Conservation (phyloP, 2,888 invertebrate species). For the Tiliacea citrago region DNA sequence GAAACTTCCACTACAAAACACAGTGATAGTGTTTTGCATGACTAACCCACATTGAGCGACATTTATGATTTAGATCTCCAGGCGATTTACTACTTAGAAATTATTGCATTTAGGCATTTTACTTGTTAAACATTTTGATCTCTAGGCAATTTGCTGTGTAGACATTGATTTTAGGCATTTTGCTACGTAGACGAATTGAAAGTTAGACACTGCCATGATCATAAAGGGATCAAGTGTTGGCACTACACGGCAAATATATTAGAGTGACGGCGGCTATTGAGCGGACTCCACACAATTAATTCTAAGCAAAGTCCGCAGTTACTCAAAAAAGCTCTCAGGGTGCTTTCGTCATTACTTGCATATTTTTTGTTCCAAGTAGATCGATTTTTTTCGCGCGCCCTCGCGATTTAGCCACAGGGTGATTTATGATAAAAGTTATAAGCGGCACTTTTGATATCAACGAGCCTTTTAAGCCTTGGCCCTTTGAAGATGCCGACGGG, state of each 20-base stretch:
- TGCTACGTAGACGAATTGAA: no score
- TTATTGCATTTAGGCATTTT: no score
- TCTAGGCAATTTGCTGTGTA: no score
- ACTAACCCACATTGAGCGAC: no score
- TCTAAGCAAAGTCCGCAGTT: conserved; percentile 82
- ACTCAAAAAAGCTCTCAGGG: conserved; percentile 89
- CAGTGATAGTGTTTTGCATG: no score
- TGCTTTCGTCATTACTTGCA: conserved; percentile 89
- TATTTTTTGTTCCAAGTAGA: conserved; percentile 87
- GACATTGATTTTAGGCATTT: no score
- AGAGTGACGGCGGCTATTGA: conserved; percentile 55
- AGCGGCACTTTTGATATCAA: conserved; percentile 89
- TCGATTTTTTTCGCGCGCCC: conserved; percentile 87
- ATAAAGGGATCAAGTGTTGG: no score
- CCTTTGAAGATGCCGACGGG: conserved; percentile 88
- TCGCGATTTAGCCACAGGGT: conserved; percentile 84
- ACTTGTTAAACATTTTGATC: no score
- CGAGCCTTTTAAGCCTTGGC: conserved; percentile 83
- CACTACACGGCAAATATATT: conserved; percentile 52
- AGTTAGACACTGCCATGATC: no score
- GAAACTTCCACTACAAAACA: no score
- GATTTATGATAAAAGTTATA: conserved; percentile 90
- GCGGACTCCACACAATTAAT: conserved; percentile 82
- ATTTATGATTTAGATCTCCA: no score
- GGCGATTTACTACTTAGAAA: no score